Base-by-base conservation (phyloP, 2,113 vertebrate species). In the Alexandromys fortis region DNA sequence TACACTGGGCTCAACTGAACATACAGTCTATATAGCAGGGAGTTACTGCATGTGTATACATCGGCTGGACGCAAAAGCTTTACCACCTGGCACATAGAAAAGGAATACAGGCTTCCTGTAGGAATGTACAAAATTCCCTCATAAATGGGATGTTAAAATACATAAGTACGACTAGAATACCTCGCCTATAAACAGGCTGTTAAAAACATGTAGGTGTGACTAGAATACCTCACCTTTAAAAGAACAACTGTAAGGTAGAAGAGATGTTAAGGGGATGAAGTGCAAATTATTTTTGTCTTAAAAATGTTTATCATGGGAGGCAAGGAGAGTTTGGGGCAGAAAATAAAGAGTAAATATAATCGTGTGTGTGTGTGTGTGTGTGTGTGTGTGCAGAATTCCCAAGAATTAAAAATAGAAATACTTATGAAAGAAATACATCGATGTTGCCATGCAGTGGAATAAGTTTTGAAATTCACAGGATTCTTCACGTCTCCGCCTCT, bases 21-120 rank as follows among this genome's bases (percentile, higher is more conserved):
- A 91, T 89, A 6, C 21, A 70, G 86, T 81, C 89, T 86, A 2
- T 19, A 1, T 89, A 89, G n/a, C 63, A 24, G 79, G 38, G 47
- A 95, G 45, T 92, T 96, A 92, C 86, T 97, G 92, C 96, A 92
- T 28, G 22, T 70, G 90, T 1, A 33, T 94, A 78, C 83, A 38
- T 45, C 42, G 52, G 88, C 94, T 70, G 85, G 77, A 42, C 83
- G 9, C 35, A 65, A 77, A 90, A 94, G 10, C 92, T 91, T 96
- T 68, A 72, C 47, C 67, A 63, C 87, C 65, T 72, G 85, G 67
- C 55, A 47, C 38, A 42, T 77, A 65, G 13, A 68, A 42, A 90
- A 93, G 47, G 28, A 88, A 86, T 87, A 85, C 82, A 90, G 5
- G 42, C 91, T 92, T 92, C 19, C 49, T 24, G 2, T 7, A 38